phyloP scores from a whole-genome alignment of 1,140 invertebrate species.

The Magallana gigas region DNA sequence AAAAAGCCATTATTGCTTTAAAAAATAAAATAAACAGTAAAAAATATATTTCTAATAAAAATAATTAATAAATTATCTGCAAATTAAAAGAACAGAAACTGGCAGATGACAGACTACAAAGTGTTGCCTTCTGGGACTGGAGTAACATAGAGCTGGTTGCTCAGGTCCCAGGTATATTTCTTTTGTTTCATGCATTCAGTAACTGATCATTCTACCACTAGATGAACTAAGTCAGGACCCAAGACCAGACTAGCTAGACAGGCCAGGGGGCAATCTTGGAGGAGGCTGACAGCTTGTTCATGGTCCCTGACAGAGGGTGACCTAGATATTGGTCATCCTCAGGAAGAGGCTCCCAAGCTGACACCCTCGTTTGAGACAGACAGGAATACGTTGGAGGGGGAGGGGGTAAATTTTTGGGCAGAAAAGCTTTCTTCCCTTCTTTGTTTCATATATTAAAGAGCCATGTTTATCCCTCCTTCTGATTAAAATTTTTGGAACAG shows the following conservation, averaged over 20 bases:
- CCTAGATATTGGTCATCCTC: neutral
- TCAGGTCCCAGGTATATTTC: slow-evolving; percentile 6
- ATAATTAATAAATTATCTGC: too few species aligned
- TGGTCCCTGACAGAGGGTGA: neutral
- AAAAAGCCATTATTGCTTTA: too few species aligned
- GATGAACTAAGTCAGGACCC: slow-evolving; percentile 19
- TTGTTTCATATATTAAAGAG: slow-evolving; percentile 18
- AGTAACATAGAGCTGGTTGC: slow-evolving; percentile 11
- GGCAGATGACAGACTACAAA: slow-evolving; percentile 25
- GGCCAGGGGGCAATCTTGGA: slow-evolving; percentile 31
- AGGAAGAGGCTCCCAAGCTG: neutral
- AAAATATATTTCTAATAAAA: too few species aligned
- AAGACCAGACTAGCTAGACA: slow-evolving; percentile 5
- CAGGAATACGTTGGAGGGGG: slow-evolving; percentile 42
- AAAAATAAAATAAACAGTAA: too few species aligned
- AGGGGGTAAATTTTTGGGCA: neutral
- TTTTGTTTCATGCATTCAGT: slow-evolving; percentile 23
- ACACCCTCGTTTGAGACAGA: slow-evolving; percentile 3
- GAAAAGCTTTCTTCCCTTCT: neutral
- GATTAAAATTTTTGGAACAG: slow-evolving; percentile 67
- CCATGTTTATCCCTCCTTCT: slow-evolving; percentile 69
- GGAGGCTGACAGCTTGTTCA: slow-evolving; percentile 17
- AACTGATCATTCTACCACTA: slow-evolving; percentile 30
- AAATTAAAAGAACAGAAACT: slow-evolving; percentile 29
- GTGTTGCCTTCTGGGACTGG: slow-evolving; percentile 31